Conservation (phyloP, 2,888 invertebrate species). For the Icerya purchasi region DNA sequence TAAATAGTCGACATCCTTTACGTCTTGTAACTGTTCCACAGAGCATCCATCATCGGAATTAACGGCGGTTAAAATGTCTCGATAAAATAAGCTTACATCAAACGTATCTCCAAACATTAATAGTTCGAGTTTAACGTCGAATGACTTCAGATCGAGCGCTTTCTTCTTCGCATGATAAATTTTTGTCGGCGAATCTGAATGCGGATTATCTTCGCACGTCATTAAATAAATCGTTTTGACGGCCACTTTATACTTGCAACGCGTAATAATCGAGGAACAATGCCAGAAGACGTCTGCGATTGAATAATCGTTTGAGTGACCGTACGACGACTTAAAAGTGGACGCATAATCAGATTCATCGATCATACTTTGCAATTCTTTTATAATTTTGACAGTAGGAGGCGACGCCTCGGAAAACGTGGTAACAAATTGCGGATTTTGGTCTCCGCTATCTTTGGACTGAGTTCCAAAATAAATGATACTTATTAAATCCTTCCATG, state of each 20-base stretch:
- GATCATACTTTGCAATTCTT: conserved; percentile 4
- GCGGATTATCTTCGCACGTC: conserved; percentile 14
- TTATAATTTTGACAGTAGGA: conserved; percentile 7
- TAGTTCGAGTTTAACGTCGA: conserved; percentile 13
- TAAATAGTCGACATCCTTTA: conserved; percentile 10
- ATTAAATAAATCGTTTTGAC: conserved; percentile 11
- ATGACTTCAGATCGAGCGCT: conserved; percentile 13
- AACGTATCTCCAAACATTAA: conserved; percentile 12
- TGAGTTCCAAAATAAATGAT: conserved; percentile 9
- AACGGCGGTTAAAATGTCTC: conserved; percentile 8
- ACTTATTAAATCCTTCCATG: conserved; percentile 6
- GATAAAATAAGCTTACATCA: conserved; percentile 12
- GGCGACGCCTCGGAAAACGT: conserved; percentile 7
- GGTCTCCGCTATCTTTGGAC: conserved; percentile 1
- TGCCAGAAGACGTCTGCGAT: conserved; percentile 13
- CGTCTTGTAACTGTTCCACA: not conserved
- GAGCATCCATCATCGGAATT: not conserved
- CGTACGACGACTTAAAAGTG: not conserved
- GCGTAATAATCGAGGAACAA: conserved; percentile 10
- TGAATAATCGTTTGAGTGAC: conserved; percentile 9
- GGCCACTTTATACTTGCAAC: conserved; percentile 9
- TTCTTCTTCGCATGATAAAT: conserved; percentile 12
- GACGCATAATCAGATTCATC: not conserved
- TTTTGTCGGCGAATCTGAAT: conserved; percentile 1
- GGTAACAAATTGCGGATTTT: conserved; percentile 3